Percentiles rank a stretch among this genome's conserved stretches.
Evolutionary conservation across 2,888 invertebrate species (phyloP).

Genomic region (Hybos culiciformis): DNA sequence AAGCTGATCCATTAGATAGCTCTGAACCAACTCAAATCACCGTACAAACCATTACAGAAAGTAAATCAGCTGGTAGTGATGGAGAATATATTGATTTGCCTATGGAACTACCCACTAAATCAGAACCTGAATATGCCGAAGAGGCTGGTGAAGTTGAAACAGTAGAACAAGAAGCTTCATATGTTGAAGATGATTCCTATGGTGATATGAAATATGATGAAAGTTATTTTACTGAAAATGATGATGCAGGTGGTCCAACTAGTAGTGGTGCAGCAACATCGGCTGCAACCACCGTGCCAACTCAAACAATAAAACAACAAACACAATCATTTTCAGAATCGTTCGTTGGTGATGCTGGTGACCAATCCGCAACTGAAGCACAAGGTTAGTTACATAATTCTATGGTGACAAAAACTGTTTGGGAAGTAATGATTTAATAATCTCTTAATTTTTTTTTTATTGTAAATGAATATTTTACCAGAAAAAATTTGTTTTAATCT

Average conservation of each 20-base stretch:
- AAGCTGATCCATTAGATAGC: slow-evolving; percentile 44
- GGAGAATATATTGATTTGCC: slow-evolving; percentile 36
- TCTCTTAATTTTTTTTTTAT: too few relatives aligned
- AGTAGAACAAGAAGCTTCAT: slow-evolving; percentile 47
- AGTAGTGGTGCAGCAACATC: slow-evolving; percentile 21
- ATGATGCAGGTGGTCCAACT: slow-evolving; percentile 28
- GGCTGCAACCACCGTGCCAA: slow-evolving; percentile 19
- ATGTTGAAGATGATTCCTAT: slow-evolving; percentile 52
- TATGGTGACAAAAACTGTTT: too few relatives aligned
- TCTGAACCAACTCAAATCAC: slow-evolving; percentile 41
- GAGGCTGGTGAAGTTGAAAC: slow-evolving; percentile 49
- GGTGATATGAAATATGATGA: slow-evolving; percentile 45
- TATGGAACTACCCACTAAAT: slow-evolving; percentile 45
- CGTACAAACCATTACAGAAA: slow-evolving; percentile 39
- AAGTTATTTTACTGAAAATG: slow-evolving; percentile 36
- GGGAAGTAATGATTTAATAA: too few relatives aligned
- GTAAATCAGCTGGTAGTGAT: slow-evolving; percentile 24
- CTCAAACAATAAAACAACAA: slow-evolving; percentile 29
- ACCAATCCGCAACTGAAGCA: slow-evolving; percentile 34
- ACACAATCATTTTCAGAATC: slow-evolving; percentile 27
- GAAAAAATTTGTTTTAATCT: too few relatives aligned
- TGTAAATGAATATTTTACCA: too few relatives aligned
- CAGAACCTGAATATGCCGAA: slow-evolving; percentile 52
- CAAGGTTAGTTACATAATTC: slow-evolving; percentile 39
- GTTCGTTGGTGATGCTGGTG: slow-evolving; percentile 33